Evolutionary conservation across 2,113 vertebrate species (phyloP), one percentile per base, ranked within the genome.

Genomic region (Alligator sinensis): DNA sequence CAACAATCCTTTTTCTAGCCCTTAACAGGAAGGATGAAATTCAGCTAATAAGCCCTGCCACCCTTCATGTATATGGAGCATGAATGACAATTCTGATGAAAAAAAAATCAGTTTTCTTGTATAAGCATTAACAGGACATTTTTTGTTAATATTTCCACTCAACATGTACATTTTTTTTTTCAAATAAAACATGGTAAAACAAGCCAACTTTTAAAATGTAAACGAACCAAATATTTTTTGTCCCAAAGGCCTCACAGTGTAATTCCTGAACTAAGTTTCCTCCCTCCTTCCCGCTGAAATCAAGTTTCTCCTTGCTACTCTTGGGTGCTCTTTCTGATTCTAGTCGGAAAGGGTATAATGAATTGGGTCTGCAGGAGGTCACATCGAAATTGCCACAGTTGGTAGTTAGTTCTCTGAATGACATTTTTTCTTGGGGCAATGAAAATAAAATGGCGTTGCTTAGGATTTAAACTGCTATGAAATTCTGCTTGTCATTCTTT

Each of bases 341-440:
- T 76, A 55, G 15, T 22, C 66, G 84, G 17, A 68, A 58, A 64
- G 77, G 64, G 34, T 58, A 77, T 86, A 85, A 77, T 16, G 82
- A 80, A 70, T 80, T 17, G 30, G 12, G 12, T 94, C 82, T 60
- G 89, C 66, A 87, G 81, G 88, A 91, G 83, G 89, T 86, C 87
- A 66, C 78, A 70, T 80, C 78, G 64, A 28, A 89, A 70, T 38
- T 84, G 88, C 8, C n/a, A 4, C n/a, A 66, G 27, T 18, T 74
- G 66, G 34, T 58, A 54, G 82, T 54, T 58, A 61, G 11, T 72
- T 57, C 24, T 83, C 66, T 59, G 24, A 54, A 1, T 22, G 57
- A 47, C 66, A 72, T 24, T 47, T 47, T 70, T 74, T 80, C 16
- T 74, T 30, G 54, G 15, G 58, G 27, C 4, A 38, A 63, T 77